Conservation (phyloP, 2,888 invertebrate genomes). For the Malacosoma neustria region DNA sequence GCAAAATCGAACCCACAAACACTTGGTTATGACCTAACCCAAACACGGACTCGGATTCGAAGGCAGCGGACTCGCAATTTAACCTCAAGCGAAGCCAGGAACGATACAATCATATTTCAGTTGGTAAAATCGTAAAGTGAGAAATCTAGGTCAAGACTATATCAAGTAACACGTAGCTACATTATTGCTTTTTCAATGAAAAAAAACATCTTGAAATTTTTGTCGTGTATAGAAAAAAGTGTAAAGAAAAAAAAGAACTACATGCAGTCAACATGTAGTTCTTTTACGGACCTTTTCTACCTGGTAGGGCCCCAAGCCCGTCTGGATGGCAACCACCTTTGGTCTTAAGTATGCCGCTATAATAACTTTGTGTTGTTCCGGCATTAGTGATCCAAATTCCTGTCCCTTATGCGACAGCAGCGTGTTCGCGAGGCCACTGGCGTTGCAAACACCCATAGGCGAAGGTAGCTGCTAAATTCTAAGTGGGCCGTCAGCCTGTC, state of each 20-base stretch:
- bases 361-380: not conserved
- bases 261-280: too few relatives aligned
- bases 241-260: too few relatives aligned
- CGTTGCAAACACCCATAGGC: not conserved
- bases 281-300: too few relatives aligned
- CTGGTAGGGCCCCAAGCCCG: too few relatives aligned
- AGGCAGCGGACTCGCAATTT: too few relatives aligned
- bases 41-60: too few relatives aligned
- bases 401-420: not conserved
- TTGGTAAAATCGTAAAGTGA: constrained; percentile 4
- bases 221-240: too few relatives aligned
- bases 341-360: not conserved
- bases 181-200: too few relatives aligned
- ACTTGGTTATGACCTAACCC: too few relatives aligned
- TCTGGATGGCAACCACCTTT: not conserved
- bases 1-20: too few relatives aligned
- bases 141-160: constrained; percentile 4
- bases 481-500: not conserved
- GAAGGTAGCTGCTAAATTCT: not conserved
- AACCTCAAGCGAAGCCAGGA: too few relatives aligned
- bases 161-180: not conserved
- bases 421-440: not conserved
- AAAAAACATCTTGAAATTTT: too few relatives aligned
- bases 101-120: not conserved
- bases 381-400: not conserved